A percentile compares a stretch with the other conserved stretches of the same genome.
phyloP scores from a whole-genome alignment of 2,113 vertebrate species.

The Aviceda subcristata region DNA sequence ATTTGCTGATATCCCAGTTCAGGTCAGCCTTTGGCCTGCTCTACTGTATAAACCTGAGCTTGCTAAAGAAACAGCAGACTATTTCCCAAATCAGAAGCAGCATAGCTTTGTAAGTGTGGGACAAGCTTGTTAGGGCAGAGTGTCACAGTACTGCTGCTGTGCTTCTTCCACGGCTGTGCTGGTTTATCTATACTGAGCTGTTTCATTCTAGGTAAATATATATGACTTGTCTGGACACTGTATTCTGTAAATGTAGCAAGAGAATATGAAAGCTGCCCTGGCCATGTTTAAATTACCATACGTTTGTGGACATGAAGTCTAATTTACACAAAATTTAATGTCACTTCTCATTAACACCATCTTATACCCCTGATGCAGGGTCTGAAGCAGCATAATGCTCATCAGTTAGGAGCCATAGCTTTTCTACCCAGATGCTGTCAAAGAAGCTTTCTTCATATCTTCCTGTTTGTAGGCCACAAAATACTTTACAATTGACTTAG shows the following conservation, averaged over 20 bases:
- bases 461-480: background rate
- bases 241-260: background rate
- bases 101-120: background rate
- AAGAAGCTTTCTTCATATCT: background rate
- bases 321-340: background rate
- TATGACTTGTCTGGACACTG: background rate
- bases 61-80: background rate
- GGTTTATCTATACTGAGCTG: background rate
- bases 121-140: background rate
- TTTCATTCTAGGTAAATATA: background rate
- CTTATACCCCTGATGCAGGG: background rate
- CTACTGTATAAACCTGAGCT: background rate
- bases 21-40: background rate
- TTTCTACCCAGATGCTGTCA: background rate
- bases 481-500: background rate
- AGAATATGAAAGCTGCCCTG: background rate
- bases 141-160: background rate
- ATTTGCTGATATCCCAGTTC: background rate
- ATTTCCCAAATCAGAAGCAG: background rate
- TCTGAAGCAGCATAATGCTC: background rate
- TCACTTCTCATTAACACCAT: background rate
- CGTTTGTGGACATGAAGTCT: background rate
- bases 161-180: background rate
- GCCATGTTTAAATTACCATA: background rate
- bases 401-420: background rate